These are phyloP conservation scores for Periparus ater DNA, from an alignment of 2,797 vertebrate genomes.

Conservation along the genomic window DNA sequence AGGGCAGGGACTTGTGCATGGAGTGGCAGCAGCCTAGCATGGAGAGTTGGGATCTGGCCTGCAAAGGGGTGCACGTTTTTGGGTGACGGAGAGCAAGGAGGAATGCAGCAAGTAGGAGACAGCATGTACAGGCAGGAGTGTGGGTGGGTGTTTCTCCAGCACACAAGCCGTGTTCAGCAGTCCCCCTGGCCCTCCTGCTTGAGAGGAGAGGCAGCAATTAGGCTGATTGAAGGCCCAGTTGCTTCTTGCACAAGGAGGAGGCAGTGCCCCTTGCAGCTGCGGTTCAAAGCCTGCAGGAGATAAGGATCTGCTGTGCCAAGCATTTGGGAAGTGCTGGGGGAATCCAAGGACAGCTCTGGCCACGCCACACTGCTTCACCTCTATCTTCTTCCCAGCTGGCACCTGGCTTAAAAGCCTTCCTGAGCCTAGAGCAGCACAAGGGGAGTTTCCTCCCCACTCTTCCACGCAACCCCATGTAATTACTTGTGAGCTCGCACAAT, in stretches of 20 bases:
- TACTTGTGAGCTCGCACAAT: not conserved
- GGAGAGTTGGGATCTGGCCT: not conserved
- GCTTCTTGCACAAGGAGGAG: slow-evolving; percentile 10
- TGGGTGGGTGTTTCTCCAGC: not conserved
- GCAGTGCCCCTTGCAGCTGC: not conserved
- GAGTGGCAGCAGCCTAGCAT: not conserved
- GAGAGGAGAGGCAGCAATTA: slow-evolving; percentile 31
- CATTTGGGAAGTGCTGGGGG: not conserved
- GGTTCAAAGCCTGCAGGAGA: not conserved
- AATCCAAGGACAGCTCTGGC: not conserved
- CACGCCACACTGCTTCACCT: accelerated
- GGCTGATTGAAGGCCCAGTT: slow-evolving; percentile 3
- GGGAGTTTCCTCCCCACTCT: not conserved
- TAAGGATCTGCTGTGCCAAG: not conserved
- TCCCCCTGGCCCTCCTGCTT: not conserved
- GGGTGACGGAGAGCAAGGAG: not conserved
- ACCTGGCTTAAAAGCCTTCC: not conserved
- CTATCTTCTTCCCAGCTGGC: not conserved
- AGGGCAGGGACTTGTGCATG: not conserved
- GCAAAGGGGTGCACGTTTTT: not conserved
- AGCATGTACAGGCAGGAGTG: not conserved
- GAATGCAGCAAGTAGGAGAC: slow-evolving; percentile 17
- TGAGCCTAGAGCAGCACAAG: not conserved
- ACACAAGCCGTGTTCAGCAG: not conserved
- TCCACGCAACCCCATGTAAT: not conserved